Evolutionary conservation across 2,113 vertebrate genomes (phyloP), one percentile per base, ranked within the genome.

Genomic region (Tretioscincus oriximinensis): DNA sequence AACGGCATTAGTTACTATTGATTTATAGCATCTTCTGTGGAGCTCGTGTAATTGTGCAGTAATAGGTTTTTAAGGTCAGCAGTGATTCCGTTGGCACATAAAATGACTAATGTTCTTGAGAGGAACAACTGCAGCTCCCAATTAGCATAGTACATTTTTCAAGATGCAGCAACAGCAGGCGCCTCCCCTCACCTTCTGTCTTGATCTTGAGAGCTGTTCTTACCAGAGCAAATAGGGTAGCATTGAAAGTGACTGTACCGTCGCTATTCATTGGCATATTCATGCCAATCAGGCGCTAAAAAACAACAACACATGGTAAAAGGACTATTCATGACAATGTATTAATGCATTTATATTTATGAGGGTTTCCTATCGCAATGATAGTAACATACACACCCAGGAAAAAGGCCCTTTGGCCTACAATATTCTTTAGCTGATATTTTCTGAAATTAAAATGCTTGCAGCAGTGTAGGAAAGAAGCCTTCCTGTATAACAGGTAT

Each of bases 261-360:
- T 99, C 98, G 0, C 97, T 98, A 94, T 99, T 99, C 68, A 99
- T 94, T 14, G 98, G 98, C 98, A 99, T 99, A 94, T 99, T 99
- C 98, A 99, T 99, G 77, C 96, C 96, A 83, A 99, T 97, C 71
- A 99, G 91, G 1, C 98, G 95, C 98, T 99, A 93, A 35, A 45
- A 74, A 87, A 77, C 35, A 41, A 41, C 35, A 81, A 86, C 77
- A 77, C 1, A 9, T 51, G 5, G 7, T 58, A 12, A 18, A 58
- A 58, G 18, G 16, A 58, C 18, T 0, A 0, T 1, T 67, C 41
- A 31, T 47, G 68, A 80, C 2, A 73, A 63, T 20, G 58, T 20
- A 69, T 70, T 24, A 66, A 2, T 41, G 35, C 35, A 41, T 41
- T 41, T 41, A 41, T 41, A 41, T 41, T 41, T 41, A 41, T 41